Conservation (phyloP, 2,888 invertebrate genomes). For the Drosophila parthenogenetica region DNA sequence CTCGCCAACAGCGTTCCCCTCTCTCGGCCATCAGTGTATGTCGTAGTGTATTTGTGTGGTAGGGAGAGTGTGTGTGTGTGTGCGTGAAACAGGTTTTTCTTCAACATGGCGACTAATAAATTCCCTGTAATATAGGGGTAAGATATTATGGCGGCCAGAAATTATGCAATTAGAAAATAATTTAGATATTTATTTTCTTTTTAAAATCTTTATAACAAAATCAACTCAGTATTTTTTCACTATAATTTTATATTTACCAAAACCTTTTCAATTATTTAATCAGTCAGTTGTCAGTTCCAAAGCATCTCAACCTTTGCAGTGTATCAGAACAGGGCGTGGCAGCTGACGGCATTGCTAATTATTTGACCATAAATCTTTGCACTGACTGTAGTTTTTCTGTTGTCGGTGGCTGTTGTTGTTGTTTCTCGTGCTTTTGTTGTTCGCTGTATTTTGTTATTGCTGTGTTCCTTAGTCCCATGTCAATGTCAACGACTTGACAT, state of each 20-base stretch:
- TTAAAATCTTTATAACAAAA: too few relatives aligned
- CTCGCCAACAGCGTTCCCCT: slow-evolving; percentile 46
- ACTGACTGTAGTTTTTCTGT: slow-evolving; percentile 36
- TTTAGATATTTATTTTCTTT: too few relatives aligned
- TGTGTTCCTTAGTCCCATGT: slow-evolving; percentile 54
- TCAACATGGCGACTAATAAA: too few relatives aligned
- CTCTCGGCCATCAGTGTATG: slow-evolving; percentile 18
- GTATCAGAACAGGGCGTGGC: slow-evolving; percentile 40
- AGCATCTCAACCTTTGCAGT: slow-evolving; percentile 1
- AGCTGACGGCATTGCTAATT: slow-evolving; percentile 56
- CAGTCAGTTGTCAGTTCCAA: neutral
- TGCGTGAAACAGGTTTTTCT: neutral
- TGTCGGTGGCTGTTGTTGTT: slow-evolving; percentile 16
- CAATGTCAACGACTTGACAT: slow-evolving; percentile 57
- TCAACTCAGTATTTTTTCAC: too few relatives aligned
- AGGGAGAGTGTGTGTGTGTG: slow-evolving; percentile 2
- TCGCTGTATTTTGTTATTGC: slow-evolving; percentile 11
- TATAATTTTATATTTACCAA: neutral
- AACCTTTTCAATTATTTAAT: neutral
- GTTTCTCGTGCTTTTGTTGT: slow-evolving; percentile 11
- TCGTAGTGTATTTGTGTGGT: neutral
- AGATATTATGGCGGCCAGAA: too few relatives aligned
- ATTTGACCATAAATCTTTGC: slow-evolving; percentile 68
- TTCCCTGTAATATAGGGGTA: too few relatives aligned
- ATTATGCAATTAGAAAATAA: too few relatives aligned